Evolutionary conservation across 2,888 invertebrate genomes (phyloP).

Genomic region (Dynastes tityus): DNA sequence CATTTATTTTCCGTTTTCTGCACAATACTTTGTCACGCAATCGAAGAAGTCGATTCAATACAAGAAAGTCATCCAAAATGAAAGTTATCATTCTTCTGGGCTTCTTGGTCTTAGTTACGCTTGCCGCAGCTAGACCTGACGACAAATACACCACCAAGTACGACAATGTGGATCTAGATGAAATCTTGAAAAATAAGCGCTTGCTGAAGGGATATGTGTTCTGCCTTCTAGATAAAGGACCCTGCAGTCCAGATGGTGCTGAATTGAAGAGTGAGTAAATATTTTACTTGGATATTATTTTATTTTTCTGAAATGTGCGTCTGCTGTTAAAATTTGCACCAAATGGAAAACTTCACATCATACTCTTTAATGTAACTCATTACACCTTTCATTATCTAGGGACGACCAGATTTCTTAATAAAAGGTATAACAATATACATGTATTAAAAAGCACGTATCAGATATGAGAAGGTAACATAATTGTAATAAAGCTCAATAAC

Average conservation of each 20-base stretch:
- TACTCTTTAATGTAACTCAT: too few relatives aligned
- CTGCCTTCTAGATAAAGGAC: constrained; percentile 76
- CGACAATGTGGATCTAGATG: constrained; percentile 80
- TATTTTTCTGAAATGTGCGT: too few relatives aligned
- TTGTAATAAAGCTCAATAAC: too few relatives aligned
- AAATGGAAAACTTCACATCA: too few relatives aligned
- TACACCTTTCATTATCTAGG: too few relatives aligned
- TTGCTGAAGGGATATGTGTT: constrained; percentile 70
- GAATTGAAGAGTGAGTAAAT: constrained; percentile 79
- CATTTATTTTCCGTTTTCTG: constrained; percentile 30
- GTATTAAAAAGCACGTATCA: too few relatives aligned
- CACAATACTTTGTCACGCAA: constrained; percentile 22
- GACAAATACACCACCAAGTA: constrained; percentile 75
- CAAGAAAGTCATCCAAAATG: constrained; percentile 50
- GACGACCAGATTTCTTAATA: too few relatives aligned
- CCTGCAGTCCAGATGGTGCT: constrained; percentile 80
- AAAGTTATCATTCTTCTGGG: constrained; percentile 56
- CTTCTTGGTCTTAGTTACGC: constrained; percentile 51
- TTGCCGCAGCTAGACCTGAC: constrained; percentile 50
- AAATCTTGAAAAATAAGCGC: constrained; percentile 78
- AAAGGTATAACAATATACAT: too few relatives aligned
- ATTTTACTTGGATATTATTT: neutral
- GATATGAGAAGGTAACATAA: too few relatives aligned
- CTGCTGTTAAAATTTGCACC: too few relatives aligned
- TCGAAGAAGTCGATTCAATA: constrained; percentile 21